Base-by-base conservation (phyloP, 2,113 vertebrate genomes). In the Amia ocellicauda region DNA sequence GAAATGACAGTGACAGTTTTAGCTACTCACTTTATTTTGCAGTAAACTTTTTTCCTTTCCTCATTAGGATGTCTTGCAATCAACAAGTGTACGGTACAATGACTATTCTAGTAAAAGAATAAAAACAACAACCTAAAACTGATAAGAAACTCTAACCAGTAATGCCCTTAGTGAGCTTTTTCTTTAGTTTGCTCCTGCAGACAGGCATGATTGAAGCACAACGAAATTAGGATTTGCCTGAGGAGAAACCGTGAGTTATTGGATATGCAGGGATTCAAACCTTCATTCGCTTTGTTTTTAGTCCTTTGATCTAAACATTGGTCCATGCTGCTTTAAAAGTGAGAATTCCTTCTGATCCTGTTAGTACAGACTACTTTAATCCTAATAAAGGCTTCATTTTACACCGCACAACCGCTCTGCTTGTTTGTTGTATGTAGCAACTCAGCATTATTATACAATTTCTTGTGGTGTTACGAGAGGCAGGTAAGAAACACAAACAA, bases 341-440 rank as follows among this genome's bases (percentile, higher is more conserved):
- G 79, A 82, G 82, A 85, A 78, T 81, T 77, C 74, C 67, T 71
- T 86, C 79, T 86, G 81, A 86, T 87, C 82, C 78, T 79, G 72
- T 74, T 79, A 78, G 31, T 13, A 20, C 36, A 19, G 80, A 70
- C 78, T 72, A 78, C 83, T 80, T 68, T 83, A 82, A 83, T 77
- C 80, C 80, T 81, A 82, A 86, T 88, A 85, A 86, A 85, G 81
- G 85, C 79, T 73, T 72, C 36, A 72, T 78, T 75, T 80, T 74
- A 70, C 77, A 80, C 76, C 63, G 76, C 19, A 76, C 86, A 81
- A 83, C 78, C 24, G 57, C 26, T 67, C 28, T 78, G 80, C 69
- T 78, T 72, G 74, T 78, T 74, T 16, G 31, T 36, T 36, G 31
- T 11, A 11, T 36, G 11, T 7, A 36, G 31, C 5, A 36, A 36